These are phyloP conservation scores for Microctonus brassicae DNA, from an alignment of 2,888 invertebrate species.

Conservation along the genomic window DNA sequence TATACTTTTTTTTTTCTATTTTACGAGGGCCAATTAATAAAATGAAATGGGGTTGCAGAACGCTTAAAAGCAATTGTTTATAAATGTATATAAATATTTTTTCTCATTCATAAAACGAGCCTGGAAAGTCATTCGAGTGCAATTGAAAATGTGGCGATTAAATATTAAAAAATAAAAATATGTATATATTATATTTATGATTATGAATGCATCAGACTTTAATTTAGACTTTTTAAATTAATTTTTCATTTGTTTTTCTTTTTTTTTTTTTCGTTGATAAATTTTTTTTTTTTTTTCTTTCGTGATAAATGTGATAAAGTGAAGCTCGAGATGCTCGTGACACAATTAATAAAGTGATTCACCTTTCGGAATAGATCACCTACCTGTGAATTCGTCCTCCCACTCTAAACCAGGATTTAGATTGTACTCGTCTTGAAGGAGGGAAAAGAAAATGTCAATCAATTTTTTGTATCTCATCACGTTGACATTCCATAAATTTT, in stretches of 20 bases:
- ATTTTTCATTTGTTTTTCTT: conserved; percentile 3
- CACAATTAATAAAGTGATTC: conserved; percentile 47
- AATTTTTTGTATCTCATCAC: conserved; percentile 65
- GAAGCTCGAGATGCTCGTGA: conserved; percentile 46
- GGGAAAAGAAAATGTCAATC: conserved; percentile 72
- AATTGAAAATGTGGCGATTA: neutral
- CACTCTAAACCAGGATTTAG: conserved; percentile 99
- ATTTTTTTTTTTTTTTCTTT: neutral
- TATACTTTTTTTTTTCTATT: no score
- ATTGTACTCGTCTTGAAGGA: conserved; percentile 98
- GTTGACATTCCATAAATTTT: conserved; percentile 47
- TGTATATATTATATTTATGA: neutral
- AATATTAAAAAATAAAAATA: neutral
- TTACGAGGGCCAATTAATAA: no score
- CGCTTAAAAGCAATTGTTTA: neutral
- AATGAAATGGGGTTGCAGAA: neutral
- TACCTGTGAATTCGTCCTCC: conserved; percentile 99
- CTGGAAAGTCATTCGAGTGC: conserved; percentile 22
- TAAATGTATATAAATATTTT: neutral
- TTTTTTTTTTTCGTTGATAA: neutral
- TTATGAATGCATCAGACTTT: conserved; percentile 8
- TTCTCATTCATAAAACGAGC: conserved; percentile 24
- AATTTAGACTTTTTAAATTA: conserved; percentile 17
- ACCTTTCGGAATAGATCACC: conserved; percentile 74
- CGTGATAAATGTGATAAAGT: conserved; percentile 24